Percentiles rank a stretch among this genome's conserved stretches.
Evolutionary conservation across 2,888 invertebrate genomes (phyloP).

Genomic region (Melanophora roralis): DNA sequence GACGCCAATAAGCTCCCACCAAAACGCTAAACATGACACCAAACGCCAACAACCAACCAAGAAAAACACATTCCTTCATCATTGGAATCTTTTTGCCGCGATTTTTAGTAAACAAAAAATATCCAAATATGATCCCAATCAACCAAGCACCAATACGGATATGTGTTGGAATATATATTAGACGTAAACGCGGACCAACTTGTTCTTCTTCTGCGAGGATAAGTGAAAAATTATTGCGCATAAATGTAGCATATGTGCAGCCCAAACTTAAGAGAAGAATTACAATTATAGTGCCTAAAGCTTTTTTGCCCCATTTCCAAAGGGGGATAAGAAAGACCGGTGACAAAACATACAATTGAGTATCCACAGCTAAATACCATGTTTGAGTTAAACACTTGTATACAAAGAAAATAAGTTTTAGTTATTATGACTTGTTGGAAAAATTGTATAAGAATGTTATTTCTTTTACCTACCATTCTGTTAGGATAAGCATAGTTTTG

Average conservation of each 20-base stretch:
- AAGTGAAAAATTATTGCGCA: constrained; percentile 71
- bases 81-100: constrained; percentile 72
- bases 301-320: constrained; percentile 76
- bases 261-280: constrained; percentile 71
- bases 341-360: constrained; percentile 79
- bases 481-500: constrained; percentile 77
- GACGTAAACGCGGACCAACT: constrained; percentile 71
- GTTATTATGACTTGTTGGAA: not conserved
- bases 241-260: constrained; percentile 73
- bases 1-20: constrained; percentile 74
- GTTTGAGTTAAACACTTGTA: constrained; percentile 79
- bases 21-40: constrained; percentile 71
- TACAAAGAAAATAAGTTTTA: not conserved
- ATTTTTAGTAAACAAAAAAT: constrained; percentile 72
- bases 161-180: constrained; percentile 76
- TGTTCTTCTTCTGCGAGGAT: constrained; percentile 74
- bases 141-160: constrained; percentile 76
- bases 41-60: constrained; percentile 73
- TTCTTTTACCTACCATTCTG: constrained; percentile 70
- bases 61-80: constrained; percentile 69
- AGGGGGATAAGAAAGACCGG: constrained; percentile 79
- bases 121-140: constrained; percentile 75
- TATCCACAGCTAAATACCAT: constrained; percentile 81
- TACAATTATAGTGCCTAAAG: constrained; percentile 69
- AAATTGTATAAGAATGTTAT: not conserved